A percentile compares a stretch with the other conserved stretches of the same genome.
Evolutionary conservation across 2,113 vertebrate species (phyloP).

Genomic region (Sialia sialis): DNA sequence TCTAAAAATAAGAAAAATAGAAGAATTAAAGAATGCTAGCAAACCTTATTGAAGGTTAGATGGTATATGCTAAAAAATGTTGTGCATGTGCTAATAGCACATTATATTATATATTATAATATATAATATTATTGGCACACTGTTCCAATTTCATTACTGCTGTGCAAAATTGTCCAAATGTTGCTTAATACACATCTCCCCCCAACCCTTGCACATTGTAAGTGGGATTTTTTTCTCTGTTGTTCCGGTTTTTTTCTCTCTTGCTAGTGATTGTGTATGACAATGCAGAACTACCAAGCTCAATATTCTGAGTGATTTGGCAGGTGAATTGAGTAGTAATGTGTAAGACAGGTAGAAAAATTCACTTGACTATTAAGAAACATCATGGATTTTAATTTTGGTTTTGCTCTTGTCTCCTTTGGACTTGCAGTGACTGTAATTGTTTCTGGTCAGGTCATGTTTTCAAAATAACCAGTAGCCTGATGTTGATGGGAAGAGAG

Average conservation of each 20-base stretch:
- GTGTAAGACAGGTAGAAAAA: background rate
- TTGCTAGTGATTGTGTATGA: background rate
- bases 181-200: background rate
- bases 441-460: background rate
- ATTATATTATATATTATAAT: too few relatives aligned
- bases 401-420: background rate
- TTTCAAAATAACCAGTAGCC: background rate
- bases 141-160: background rate
- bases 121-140: background rate
- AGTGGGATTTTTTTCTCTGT: background rate
- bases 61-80: background rate
- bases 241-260: background rate
- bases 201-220: accelerated
- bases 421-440: background rate
- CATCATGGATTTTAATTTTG: background rate
- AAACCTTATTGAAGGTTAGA: background rate
- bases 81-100: background rate
- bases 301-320: background rate
- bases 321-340: background rate
- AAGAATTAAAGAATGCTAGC: background rate
- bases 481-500: background rate
- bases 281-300: background rate
- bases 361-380: background rate
- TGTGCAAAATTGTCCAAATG: background rate
- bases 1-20: background rate